Evolutionary conservation across 2,797 vertebrate species (phyloP), one percentile per base, ranked within the genome.

Genomic region (Buphagus erythrorhynchus): DNA sequence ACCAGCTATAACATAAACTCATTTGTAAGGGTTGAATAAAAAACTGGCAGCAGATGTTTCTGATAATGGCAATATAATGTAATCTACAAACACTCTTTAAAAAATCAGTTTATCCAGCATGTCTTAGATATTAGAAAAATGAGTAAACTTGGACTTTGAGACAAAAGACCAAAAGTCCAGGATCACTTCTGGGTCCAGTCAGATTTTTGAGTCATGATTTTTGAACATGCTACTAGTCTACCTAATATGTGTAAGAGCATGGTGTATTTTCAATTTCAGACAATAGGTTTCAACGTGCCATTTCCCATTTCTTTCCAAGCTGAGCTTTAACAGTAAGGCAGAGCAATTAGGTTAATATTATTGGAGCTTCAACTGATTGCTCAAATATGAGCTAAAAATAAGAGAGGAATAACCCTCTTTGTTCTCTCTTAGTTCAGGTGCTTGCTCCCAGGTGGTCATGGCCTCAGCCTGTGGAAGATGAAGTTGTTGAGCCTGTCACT

Each of bases 321-420:
- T 54, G 54, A 90, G 38, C 54, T 65, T 84, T 48, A 81, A 67
- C 66, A 42, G 18, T 67, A 59, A 72, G 61, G 66, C 80, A 83
- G 52, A 86, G 36, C 61, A 61, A 90, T 96, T 78, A 72, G 28
- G 25, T 54, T 86, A 61, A 36, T 80, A 54, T 58, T 88, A 63
- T 14, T 13, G 16, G 65, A 61, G 54, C 42, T 88, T 86, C 69
- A 80, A 81, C 62, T 92, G 15, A 1, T 42, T 77, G 65, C 65
- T 62, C 66, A 68, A 74, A 33, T 77, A 43, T 0, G 10, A 86
- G 79, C 33, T 80, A 63, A 72, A 88, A 88, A 52, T 33, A 55
- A 73, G 66, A 38, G 40, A 58, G 73, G 55, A 79, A 36, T 67
- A 31, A 33, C 17, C 28, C 9, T 85, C 24, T 72, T 16, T 16